Evolutionary conservation across 2,888 invertebrate genomes (phyloP).

Genomic region (Phytoseiulus persimilis): DNA sequence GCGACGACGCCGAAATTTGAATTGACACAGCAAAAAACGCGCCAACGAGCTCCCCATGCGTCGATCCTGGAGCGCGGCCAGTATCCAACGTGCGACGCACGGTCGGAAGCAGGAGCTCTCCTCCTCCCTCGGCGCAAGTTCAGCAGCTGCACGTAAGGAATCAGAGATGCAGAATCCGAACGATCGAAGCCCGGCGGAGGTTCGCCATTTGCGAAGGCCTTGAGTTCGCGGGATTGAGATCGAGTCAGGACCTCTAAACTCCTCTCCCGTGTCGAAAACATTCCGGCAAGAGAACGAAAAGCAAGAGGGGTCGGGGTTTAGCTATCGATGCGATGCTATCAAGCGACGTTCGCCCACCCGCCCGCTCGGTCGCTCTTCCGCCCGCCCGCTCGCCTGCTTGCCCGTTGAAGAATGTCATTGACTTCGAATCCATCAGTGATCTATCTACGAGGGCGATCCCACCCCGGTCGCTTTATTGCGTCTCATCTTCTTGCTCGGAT

Average conservation of each 20-base stretch:
- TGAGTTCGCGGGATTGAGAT: background rate
- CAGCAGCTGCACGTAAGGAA: background rate
- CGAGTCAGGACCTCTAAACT: background rate
- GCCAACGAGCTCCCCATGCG: background rate
- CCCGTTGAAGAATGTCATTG: constrained; percentile 5
- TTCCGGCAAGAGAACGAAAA: background rate
- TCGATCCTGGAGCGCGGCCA: background rate
- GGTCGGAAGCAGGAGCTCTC: too few species aligned
- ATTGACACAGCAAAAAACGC: background rate
- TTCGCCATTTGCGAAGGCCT: too few species aligned
- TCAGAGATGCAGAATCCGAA: background rate
- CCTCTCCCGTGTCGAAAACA: background rate
- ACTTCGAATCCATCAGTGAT: constrained; percentile 5
- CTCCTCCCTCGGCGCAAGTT: too few species aligned
- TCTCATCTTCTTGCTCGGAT: background rate
- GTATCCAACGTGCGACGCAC: background rate
- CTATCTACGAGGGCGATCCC: background rate
- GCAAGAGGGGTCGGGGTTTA: background rate
- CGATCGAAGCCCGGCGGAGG: background rate
- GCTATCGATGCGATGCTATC: constrained; percentile 5
- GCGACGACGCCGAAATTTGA: background rate
- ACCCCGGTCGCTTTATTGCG: background rate
- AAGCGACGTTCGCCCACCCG: background rate
- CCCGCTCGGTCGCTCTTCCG: too few species aligned
- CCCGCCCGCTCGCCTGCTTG: background rate